Conservation (phyloP, 2,888 invertebrate species). For the Chymomyza procnemis region DNA sequence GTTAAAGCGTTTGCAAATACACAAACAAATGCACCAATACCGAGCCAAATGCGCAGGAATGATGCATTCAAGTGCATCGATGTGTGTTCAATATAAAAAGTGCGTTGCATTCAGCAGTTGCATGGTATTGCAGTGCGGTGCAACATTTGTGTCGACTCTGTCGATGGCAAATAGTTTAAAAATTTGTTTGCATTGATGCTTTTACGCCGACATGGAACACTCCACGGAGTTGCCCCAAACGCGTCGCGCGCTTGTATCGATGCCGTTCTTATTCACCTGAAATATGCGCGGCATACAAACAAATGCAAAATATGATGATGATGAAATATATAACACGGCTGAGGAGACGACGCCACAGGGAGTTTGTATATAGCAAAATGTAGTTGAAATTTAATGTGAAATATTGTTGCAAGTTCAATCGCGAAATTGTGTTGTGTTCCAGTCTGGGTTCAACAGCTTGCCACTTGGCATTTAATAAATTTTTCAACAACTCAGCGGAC, state of each 20-base stretch:
- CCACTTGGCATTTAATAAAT: constrained; percentile 35
- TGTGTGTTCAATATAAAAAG: constrained; percentile 49
- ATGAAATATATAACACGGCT: constrained; percentile 7
- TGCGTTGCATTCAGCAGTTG: constrained; percentile 10
- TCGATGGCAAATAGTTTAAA: constrained; percentile 40
- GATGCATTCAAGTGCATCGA: constrained; percentile 58
- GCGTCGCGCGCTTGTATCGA: background rate
- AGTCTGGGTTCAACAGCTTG: background rate
- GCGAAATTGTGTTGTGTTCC: background rate
- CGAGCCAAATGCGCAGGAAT: background rate
- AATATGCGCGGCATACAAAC: constrained; percentile 42
- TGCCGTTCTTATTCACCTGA: constrained; percentile 5
- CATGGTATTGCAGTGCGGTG: background rate
- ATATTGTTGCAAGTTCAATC: constrained; percentile 19
- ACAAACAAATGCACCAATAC: background rate
- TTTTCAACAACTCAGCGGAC: constrained; percentile 33
- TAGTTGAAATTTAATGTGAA: constrained; percentile 34
- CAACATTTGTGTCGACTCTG: constrained; percentile 7
- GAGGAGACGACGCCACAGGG: background rate
- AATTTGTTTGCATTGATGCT: constrained; percentile 40
- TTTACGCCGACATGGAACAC: constrained; percentile 19
- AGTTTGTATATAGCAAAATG: background rate
- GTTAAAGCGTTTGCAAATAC: background rate
- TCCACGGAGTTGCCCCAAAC: background rate
- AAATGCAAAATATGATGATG: constrained; percentile 39